Conservation (phyloP, 2,888 invertebrate species). For the Agrotis exclamationis region DNA sequence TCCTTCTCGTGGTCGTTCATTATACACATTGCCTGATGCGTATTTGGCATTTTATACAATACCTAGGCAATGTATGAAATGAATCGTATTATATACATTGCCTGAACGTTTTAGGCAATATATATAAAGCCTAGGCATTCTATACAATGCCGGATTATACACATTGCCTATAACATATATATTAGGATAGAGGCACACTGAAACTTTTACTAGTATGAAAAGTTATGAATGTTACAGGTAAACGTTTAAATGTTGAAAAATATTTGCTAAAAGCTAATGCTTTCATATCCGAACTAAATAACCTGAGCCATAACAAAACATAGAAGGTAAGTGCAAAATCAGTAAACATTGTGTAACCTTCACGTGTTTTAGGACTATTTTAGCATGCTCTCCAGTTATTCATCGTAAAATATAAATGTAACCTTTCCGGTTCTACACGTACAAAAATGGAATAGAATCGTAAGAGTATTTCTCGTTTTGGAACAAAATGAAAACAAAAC, state of each 20-base stretch:
- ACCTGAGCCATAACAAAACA: background rate
- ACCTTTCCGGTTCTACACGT: too few relatives aligned
- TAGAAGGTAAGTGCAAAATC: background rate
- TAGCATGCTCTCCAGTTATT: background rate
- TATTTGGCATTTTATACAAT: too few relatives aligned
- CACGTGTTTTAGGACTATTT: constrained; percentile 25
- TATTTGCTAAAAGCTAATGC: background rate
- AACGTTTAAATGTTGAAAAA: constrained; percentile 5
- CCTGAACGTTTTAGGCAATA: too few relatives aligned
- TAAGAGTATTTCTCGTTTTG: background rate
- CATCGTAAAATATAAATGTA: too few relatives aligned
- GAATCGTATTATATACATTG: too few relatives aligned
- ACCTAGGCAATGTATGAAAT: too few relatives aligned
- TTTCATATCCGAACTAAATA: too few relatives aligned
- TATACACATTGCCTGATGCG: too few relatives aligned
- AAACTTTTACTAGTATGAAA: constrained; percentile 4
- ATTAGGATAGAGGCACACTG: constrained; percentile 33
- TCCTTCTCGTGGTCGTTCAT: too few relatives aligned
- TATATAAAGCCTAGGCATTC: too few relatives aligned
- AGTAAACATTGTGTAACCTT: constrained; percentile 34
- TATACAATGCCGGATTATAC: too few relatives aligned
- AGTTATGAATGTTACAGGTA: background rate
- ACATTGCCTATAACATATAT: too few relatives aligned
- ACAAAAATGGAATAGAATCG: constrained; percentile 8
- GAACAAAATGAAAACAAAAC: constrained; percentile 15